Base-by-base conservation (phyloP, 2,888 invertebrate species). In the Amitus sp. region DNA sequence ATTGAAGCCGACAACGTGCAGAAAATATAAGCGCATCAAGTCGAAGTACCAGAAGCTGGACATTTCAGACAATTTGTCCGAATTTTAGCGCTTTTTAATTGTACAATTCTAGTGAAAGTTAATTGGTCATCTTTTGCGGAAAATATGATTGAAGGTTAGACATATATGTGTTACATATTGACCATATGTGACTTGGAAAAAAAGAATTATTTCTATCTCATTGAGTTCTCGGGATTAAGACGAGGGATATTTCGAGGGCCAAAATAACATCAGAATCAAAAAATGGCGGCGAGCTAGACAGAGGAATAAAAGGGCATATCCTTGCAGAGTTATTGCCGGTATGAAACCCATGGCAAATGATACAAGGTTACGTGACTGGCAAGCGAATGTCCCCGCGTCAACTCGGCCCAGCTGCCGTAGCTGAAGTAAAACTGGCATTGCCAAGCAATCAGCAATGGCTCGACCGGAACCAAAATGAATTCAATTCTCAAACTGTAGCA, bases 341-440 rank as follows among this genome's bases (percentile, higher is more conserved):
- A 80, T 80, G 77, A 79, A 80, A 79, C 79, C 77, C 78, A 79
- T 79, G 75, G 79, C 78, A 80, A 80, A 80, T 79, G 80, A 80
- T 78, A 77, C 79, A 76, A 73, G 73, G 59, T 69, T 77, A 78
- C 80, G 80, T 80, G 80, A 80, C 75, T 69, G 69, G 80, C 68
- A 70, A 77, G 72, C 70, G 67, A 74, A 78, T 55, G 54, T 62
- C 64, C 52, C 42, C 55, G 50, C 49, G 56, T 57, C 50, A 62
- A 50, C 52, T 62, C 53, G 13, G 37, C 15, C 46, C 49, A 57
- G 60, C 54, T 57, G 52, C 63, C 65, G 63, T 59, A 59, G 57
- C 45, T 58, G 59, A 55, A 59, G 55, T 63, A 69, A 69, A 68
- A 67, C 69, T 65, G 68, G 71, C 71, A 65, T 69, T 63, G 72